These are phyloP conservation scores for Prunella strophiata DNA, from an alignment of 2,797 vertebrate genomes.

Conservation along the genomic window DNA sequence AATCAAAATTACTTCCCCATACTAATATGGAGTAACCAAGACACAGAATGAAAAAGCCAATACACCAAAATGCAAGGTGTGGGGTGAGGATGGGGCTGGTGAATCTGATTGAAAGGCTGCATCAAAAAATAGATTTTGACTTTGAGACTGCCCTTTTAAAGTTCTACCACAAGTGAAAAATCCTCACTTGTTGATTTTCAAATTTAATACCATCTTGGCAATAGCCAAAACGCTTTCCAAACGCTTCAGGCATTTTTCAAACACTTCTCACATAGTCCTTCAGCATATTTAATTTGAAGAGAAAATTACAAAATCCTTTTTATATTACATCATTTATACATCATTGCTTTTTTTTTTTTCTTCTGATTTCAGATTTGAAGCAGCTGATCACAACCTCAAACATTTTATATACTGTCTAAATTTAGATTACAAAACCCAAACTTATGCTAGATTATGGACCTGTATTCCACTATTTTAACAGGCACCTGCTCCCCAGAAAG, in stretches of 20 bases:
- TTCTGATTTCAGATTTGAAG: background rate
- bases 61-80: background rate
- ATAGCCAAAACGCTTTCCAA: background rate
- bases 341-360: background rate
- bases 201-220: background rate
- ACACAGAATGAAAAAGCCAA: background rate
- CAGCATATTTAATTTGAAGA: background rate
- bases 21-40: background rate
- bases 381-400: background rate
- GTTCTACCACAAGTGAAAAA: background rate
- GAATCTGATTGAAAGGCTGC: background rate
- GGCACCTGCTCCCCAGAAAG: background rate
- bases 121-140: background rate
- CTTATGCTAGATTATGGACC: background rate
- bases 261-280: background rate
- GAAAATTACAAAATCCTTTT: background rate
- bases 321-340: background rate
- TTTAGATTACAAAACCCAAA: background rate
- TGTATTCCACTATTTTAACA: background rate
- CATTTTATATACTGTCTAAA: background rate
- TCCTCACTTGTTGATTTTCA: background rate
- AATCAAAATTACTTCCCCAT: background rate
- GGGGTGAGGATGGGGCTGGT: no score
- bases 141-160: background rate
- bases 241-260: background rate